Evolutionary conservation across 2,113 vertebrate genomes (phyloP), one percentile per base, ranked within the genome.

Genomic region (Pseudopodoces humilis): DNA sequence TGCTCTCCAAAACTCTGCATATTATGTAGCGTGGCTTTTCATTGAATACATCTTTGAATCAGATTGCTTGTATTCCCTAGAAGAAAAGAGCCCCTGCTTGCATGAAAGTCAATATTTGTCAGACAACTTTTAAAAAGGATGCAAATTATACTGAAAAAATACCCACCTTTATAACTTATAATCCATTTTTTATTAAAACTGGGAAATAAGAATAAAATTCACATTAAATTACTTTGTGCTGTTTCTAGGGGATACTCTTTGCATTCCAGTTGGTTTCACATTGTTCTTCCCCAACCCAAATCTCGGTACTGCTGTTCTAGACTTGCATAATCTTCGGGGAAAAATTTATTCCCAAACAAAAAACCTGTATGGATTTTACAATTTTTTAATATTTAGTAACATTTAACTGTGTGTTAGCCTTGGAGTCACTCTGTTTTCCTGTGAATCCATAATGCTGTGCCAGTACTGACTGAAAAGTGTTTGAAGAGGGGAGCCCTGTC

Each of bases 131-230:
- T 80, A 3, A 85, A 94, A 95, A 79, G 39, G 70, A 86, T 90
- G 72, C 79, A 86, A 84, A 90, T 92, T 85, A 83, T 83, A 71
- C 93, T 91, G 65, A 82, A 88, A 90, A 95, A 93, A 90, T 84
- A 90, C 37, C 49, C 74, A 86, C 88, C 81, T 90, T 93, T 88
- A 88, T 74, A 83, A 17, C 71, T 95, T 65, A n/a, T 96, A 93
- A 96, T 94, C 86, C 80, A 81, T 96, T 94, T 93, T 97, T 96
- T 95, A 95, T 96, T 97, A 91, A 92, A 96, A 77, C 80, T 83
- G 85, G 76, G 74, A 83, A 92, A 71, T 74, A 84, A 58, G 60
- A 80, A 52, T 62, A 91, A 81, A 92, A 94, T 86, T 92, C 92
- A 52, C 44, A 77, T 85, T 91, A 93, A 74, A 91, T 90, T 83